Evolutionary conservation across 2,113 vertebrate genomes (phyloP).

Genomic region (Talpa occidentalis): DNA sequence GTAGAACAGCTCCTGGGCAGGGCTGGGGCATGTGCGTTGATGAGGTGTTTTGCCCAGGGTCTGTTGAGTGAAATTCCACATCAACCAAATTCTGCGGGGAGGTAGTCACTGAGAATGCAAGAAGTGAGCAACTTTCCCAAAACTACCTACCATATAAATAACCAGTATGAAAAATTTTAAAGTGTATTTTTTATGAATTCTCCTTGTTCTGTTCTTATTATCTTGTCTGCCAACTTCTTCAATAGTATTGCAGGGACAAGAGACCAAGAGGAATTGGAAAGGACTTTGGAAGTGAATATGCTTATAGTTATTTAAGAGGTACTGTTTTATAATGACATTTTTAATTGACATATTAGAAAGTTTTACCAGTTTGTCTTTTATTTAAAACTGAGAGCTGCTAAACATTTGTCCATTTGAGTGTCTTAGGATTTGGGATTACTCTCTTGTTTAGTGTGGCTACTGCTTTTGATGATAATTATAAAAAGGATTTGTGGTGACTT

Average conservation of each 20-base stretch:
- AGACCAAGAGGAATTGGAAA: background rate
- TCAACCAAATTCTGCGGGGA: background rate
- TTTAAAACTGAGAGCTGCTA: background rate
- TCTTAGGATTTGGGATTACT: conserved; percentile 21
- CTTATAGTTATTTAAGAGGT: background rate
- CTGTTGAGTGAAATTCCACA: background rate
- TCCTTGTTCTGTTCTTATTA: background rate
- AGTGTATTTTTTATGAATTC: background rate
- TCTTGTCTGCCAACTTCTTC: background rate
- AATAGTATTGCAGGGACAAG: background rate
- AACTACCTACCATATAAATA: background rate
- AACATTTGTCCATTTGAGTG: background rate
- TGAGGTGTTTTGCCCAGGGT: background rate
- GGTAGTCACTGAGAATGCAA: too few relatives aligned
- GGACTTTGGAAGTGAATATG: background rate
- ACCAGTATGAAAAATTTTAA: background rate
- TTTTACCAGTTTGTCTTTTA: background rate
- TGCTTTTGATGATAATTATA: conserved; percentile 67
- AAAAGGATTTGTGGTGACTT: conserved; percentile 63
- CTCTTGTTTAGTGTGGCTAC: conserved; percentile 57
- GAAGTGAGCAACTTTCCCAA: background rate
- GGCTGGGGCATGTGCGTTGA: background rate
- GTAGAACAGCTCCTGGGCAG: background rate
- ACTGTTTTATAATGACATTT: background rate
- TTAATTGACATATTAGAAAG: background rate